phyloP scores from a whole-genome alignment of 2,888 invertebrate species.

The Yponomeuta sedellus region DNA sequence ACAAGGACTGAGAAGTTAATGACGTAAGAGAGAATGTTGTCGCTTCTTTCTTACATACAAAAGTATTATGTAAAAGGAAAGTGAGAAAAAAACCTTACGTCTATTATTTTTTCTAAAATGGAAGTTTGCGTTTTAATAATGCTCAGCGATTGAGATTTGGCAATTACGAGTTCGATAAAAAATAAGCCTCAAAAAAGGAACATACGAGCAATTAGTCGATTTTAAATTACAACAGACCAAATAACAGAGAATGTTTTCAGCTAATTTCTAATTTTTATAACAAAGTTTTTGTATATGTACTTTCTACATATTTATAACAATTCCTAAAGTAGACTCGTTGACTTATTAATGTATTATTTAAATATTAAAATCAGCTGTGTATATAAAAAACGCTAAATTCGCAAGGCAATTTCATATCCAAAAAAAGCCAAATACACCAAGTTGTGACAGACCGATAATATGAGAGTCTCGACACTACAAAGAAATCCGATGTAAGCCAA shows the following conservation, averaged over 20 bases:
- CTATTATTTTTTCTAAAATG: neutral
- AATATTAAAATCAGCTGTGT: neutral
- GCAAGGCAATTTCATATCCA: neutral
- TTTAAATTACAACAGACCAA: neutral
- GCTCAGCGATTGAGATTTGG: neutral
- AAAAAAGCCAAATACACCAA: too few relatives aligned
- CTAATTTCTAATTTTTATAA: neutral
- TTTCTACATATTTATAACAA: neutral
- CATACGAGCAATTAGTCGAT: neutral
- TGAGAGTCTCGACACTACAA: too few relatives aligned
- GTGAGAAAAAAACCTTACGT: neutral
- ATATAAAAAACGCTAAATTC: neutral
- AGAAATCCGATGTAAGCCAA: too few relatives aligned
- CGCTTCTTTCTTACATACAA: neutral
- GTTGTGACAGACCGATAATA: too few relatives aligned
- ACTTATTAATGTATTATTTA: neutral
- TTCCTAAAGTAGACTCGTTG: neutral
- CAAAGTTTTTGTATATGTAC: neutral
- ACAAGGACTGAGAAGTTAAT: too few relatives aligned
- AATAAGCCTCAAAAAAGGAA: neutral
- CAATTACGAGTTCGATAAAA: neutral
- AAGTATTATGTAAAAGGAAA: neutral
- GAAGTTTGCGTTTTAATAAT: neutral
- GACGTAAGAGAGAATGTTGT: neutral
- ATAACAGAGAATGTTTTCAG: neutral